Evolutionary conservation across 2,113 vertebrate species (phyloP).

Genomic region (Chlorodrepanis virens): DNA sequence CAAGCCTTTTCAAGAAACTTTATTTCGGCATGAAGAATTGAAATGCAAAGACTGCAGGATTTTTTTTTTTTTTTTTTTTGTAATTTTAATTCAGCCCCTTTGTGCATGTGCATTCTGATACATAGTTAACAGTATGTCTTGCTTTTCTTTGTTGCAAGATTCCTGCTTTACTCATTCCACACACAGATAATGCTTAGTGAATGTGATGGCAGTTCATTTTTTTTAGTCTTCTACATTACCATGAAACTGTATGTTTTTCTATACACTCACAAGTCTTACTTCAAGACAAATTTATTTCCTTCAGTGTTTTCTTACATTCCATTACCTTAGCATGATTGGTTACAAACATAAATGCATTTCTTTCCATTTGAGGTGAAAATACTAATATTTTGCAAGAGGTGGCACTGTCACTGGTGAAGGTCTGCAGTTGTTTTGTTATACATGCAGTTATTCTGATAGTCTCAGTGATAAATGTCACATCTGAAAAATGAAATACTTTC

Average conservation of each 20-base stretch:
- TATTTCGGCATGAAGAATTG: not conserved
- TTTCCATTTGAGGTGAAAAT: not conserved
- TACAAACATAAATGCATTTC: not conserved
- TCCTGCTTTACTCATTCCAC: slow-evolving; percentile 27
- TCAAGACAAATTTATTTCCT: not conserved
- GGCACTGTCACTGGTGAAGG: not conserved
- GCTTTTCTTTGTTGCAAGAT: slow-evolving; percentile 5
- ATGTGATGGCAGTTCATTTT: not conserved
- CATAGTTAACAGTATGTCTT: not conserved
- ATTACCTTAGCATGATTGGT: not conserved
- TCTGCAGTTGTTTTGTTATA: not conserved
- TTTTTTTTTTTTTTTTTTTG: not conserved
- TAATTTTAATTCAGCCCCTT: slow-evolving; percentile 52
- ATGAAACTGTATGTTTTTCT: not conserved
- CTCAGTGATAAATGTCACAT: not conserved
- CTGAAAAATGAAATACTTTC: not conserved
- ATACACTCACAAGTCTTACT: not conserved
- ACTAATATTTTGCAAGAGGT: not conserved
- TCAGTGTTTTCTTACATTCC: not conserved
- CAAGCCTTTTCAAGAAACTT: not conserved
- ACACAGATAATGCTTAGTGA: not conserved
- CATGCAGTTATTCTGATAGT: not conserved
- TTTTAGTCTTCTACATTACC: not conserved
- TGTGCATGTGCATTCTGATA: slow-evolving; percentile 41
- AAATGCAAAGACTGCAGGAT: not conserved